These are phyloP conservation scores for Cyclophora albipunctata DNA, from an alignment of 2,888 invertebrate species.

Conservation along the genomic window DNA sequence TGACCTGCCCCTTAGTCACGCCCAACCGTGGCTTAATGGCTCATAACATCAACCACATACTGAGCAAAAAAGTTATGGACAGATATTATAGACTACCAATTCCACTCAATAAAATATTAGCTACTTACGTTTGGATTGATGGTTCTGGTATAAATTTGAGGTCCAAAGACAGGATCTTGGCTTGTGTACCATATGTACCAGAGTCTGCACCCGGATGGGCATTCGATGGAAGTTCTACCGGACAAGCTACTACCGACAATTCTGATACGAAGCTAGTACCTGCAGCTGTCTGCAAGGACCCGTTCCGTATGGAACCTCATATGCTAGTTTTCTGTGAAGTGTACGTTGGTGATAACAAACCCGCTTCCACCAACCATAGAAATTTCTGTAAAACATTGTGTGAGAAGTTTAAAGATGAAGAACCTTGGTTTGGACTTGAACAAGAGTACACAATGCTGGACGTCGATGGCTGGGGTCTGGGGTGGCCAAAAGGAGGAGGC, in stretches of 20 bases:
- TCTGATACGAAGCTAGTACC: constrained; percentile 94
- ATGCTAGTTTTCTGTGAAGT: constrained; percentile 91
- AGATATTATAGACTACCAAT: constrained; percentile 74
- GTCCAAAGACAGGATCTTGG: constrained; percentile 80
- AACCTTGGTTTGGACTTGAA: constrained; percentile 94
- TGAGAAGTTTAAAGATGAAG: constrained; percentile 78
- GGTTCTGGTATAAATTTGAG: constrained; percentile 83
- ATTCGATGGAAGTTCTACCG: constrained; percentile 94
- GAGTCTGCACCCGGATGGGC: constrained; percentile 85
- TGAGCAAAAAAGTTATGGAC: constrained; percentile 65
- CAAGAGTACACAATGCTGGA: constrained; percentile 94
- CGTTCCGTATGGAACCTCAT: constrained; percentile 91
- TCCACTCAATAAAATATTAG: constrained; percentile 76
- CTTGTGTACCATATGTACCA: constrained; percentile 75
- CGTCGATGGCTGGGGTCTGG: constrained; percentile 90
- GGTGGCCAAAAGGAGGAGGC: constrained; percentile 95
- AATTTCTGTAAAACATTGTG: constrained; percentile 81
- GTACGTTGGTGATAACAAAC: constrained; percentile 80
- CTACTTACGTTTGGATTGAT: constrained; percentile 87
- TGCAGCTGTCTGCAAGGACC: constrained; percentile 91
- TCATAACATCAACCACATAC: constrained; percentile 60
- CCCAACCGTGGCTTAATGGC: constrained; percentile 43
- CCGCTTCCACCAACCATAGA: constrained; percentile 83
- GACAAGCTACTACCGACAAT: constrained; percentile 86
- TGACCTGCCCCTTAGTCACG: constrained; percentile 1